Conservation (phyloP, 2,113 vertebrate species). For the Gymnogyps californianus region DNA sequence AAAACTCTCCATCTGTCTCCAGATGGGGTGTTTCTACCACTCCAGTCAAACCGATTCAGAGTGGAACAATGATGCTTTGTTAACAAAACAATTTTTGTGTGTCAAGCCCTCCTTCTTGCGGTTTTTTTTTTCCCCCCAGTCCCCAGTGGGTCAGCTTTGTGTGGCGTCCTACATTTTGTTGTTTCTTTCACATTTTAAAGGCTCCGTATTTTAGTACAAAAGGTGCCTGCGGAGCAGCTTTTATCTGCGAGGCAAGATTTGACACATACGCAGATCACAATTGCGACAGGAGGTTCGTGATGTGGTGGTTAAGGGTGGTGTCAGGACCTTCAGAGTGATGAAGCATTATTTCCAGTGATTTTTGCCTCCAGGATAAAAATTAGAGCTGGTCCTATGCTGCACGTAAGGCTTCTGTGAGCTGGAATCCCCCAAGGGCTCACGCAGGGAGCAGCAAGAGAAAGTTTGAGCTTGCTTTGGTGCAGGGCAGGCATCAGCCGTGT, state of each 20-base stretch:
- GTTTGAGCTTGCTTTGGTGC: neutral
- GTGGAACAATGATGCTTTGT: conserved; percentile 56
- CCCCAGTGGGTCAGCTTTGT: conserved; percentile 52
- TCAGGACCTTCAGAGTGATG: conserved; percentile 52
- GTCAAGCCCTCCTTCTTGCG: conserved; percentile 18
- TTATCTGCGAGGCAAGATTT: conserved; percentile 32
- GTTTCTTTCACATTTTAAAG: conserved; percentile 61
- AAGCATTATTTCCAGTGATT: conserved; percentile 48
- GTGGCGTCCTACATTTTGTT: conserved; percentile 61
- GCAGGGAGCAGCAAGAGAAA: neutral
- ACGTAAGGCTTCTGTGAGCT: neutral
- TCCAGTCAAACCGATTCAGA: conserved; percentile 55
- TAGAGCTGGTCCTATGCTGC: neutral
- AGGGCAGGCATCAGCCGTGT: neutral
- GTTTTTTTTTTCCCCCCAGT: neutral
- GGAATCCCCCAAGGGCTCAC: neutral
- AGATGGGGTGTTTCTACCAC: conserved; percentile 66
- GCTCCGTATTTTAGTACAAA: conserved; percentile 25
- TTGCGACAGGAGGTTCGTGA: conserved; percentile 51
- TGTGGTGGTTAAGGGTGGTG: conserved; percentile 55
- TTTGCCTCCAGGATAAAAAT: conserved; percentile 51
- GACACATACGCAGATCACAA: conserved; percentile 32
- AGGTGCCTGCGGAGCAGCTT: conserved; percentile 46
- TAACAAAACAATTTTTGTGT: conserved; percentile 61
- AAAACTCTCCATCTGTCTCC: conserved; percentile 65